Conservation (phyloP, 2,113 vertebrate genomes). For the Apodemus speciosus region DNA sequence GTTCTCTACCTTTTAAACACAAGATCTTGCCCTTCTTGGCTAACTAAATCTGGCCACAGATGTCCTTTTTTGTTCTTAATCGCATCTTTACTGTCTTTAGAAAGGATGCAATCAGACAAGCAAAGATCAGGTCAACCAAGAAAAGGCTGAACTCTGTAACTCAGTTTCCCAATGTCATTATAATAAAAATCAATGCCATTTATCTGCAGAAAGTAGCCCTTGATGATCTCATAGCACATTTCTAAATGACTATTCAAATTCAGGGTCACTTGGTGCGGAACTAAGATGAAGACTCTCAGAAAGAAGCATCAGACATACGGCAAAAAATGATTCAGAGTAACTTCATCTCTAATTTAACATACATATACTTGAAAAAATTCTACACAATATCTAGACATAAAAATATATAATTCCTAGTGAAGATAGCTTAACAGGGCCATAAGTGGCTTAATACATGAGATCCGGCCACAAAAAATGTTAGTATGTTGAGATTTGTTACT, state of each 20-base stretch:
- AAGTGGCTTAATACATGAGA: constrained; percentile 14
- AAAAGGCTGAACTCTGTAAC: constrained; percentile 88
- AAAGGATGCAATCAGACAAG: constrained; percentile 90
- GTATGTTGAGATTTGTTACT: constrained; percentile 28
- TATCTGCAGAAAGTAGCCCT: constrained; percentile 82
- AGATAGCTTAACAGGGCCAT: background rate
- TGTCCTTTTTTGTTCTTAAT: constrained; percentile 87
- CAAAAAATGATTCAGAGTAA: background rate
- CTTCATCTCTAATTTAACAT: constrained; percentile 66
- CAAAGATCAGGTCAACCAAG: constrained; percentile 87
- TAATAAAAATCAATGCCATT: constrained; percentile 89
- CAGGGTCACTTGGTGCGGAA: background rate
- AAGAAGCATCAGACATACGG: background rate
- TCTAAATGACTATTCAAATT: constrained; percentile 27
- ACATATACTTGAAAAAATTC: background rate
- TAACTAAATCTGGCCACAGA: constrained; percentile 92
- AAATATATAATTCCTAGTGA: constrained; percentile 49
- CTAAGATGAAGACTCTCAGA: background rate
- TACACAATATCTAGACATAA: constrained; percentile 25
- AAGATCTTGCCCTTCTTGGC: constrained; percentile 88
- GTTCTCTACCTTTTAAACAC: constrained; percentile 89
- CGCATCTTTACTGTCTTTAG: constrained; percentile 86
- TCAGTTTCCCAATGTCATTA: constrained; percentile 87
- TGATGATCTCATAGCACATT: constrained; percentile 44
- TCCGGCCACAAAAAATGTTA: background rate